phyloP scores from a whole-genome alignment of 2,113 vertebrate species.

The Montifringilla adamsi region DNA sequence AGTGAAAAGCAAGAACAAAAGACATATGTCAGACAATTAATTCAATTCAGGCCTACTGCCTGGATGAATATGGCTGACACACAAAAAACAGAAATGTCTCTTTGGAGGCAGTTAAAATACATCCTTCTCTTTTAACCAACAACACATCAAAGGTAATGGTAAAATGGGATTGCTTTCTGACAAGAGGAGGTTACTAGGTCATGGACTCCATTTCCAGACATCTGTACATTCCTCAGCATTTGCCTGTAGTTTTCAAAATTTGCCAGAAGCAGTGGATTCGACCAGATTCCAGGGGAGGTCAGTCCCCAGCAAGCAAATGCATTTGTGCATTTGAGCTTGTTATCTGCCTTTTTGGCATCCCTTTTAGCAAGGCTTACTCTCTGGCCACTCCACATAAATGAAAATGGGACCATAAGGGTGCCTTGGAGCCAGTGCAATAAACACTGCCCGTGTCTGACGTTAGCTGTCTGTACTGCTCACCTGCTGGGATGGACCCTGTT shows the following conservation, averaged over 20 bases:
- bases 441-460: neutral
- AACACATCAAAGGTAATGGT: neutral
- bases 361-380: neutral
- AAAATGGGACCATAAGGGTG: neutral
- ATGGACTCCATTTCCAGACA: neutral
- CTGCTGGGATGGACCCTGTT: neutral
- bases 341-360: neutral
- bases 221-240: neutral
- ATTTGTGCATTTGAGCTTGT: neutral
- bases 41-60: neutral
- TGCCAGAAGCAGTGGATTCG: neutral
- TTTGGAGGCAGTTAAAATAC: neutral
- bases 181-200: neutral
- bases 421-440: neutral
- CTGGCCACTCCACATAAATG: neutral
- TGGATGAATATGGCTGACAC: neutral
- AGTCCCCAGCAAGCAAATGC: neutral
- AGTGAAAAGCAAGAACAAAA: neutral
- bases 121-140: neutral
- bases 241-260: neutral
- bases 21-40: neutral
- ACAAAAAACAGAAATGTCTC: neutral
- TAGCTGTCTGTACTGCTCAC: neutral
- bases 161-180: neutral
- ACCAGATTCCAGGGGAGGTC: neutral